Evolutionary conservation across 1,140 invertebrate species (phyloP), one percentile per base, ranked within the genome.

Genomic region (Trialeurodes vaporariorum): DNA sequence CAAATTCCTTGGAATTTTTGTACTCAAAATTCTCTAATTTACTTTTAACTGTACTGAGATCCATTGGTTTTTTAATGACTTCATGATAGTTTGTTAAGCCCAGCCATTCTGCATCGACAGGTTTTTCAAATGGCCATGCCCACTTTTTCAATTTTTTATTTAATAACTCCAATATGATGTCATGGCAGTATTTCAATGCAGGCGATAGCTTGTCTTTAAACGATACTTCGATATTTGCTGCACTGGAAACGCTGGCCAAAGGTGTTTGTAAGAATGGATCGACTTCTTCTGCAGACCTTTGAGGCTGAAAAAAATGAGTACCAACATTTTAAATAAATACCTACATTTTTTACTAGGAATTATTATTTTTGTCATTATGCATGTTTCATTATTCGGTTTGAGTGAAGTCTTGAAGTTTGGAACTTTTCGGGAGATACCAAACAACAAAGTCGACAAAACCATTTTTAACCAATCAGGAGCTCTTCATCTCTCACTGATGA

Each of bases 21-120:
- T 98, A 98, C 73, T 96, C 92, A 72, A 94, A 83, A 76, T 85
- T 88, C 76, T 98, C 95, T 90, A 98, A 92, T 85, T 98, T 98
- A 75, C 85, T 83, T 84, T 96, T 97, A 1, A 98, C 92, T 27
- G 95, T 97, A 17, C 94, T 93, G 70, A 99, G 82, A 83, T 99
- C 97, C 96, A 99, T 99, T 21, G 97, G 97, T 79, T 97, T 93
- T 77, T 97, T 98, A 72, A 99, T 98, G 72, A 98, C 96, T 73
- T 98, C 94, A 83, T 97, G 93, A 81, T 99, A 99, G 81, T 99
- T 97, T 77, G 94, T 90, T 67, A 99, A 83, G 63, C 91, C 92
- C 21, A 98, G 79, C 69, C 91, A 83, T 75, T 94, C 91, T 11
- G 93, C 95, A 81, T 99, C 95, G 25, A 99, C 97, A 27, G 97